Base-by-base conservation (phyloP, 2,113 vertebrate species). In the Eleginops maclovinus region DNA sequence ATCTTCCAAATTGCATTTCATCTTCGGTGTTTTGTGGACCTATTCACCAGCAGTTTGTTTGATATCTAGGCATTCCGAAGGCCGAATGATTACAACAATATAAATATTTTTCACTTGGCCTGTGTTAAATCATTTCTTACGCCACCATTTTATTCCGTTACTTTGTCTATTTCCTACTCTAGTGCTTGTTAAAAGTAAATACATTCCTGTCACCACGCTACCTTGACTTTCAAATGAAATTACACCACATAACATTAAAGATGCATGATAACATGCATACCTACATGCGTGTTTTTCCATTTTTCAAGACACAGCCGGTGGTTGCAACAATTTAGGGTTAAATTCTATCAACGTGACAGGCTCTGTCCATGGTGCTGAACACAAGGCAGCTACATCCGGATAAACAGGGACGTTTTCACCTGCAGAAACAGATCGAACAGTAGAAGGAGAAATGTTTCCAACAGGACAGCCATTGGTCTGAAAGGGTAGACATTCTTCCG, bases 361-460 rank as follows among this genome's bases (percentile, higher is more conserved):
- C 77, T 81, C 83, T 84, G 87, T 90, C 89, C 84, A 4, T 87
- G 87, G 89, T 90, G 55, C 84, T 87, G 82, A 87, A 85, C 62
- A 15, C 22, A 4, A 36, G 19, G 22, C 65, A 10, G 44, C 54
- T 26, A 9, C 14, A 26, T 54, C 3, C 2, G 61, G 56, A 4
- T 28, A 66, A 9, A 62, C 2, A 1, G 15, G 1, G 13, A 21
- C 15, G 16, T 47, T 1, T 26, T 14, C 3, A 63, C 12, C 19
- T 50, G 46, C 47, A 50, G 5, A 8, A 50, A 19, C 15, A 4
- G 8, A 49, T 19, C 12, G 15, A 14, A 46, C 7, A 5, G 47
- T 17, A 19, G 3, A 7, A 49, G 17, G 8, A 19, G 47, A 17
- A 49, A 50, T n/a, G 19, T 50, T 15, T 8, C 17, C 47, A 50